These are phyloP conservation scores for Coracopsis vasa DNA, from an alignment of 2,113 vertebrate species.

Conservation along the genomic window DNA sequence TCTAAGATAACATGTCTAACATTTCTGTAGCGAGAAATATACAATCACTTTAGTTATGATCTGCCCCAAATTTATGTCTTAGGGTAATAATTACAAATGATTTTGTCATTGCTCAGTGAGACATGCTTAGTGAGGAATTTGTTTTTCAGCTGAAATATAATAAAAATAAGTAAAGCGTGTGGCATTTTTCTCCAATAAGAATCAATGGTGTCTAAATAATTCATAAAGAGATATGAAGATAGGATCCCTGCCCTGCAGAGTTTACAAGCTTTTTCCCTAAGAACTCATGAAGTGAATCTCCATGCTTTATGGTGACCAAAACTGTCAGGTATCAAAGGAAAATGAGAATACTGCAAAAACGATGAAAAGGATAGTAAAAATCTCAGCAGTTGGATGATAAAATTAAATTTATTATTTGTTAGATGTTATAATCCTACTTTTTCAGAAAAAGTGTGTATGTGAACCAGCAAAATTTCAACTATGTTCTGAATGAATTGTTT, in stretches of 20 bases:
- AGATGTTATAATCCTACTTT: neutral
- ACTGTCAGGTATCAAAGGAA: neutral
- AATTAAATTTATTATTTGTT: neutral
- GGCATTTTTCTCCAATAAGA: neutral
- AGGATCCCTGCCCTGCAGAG: neutral
- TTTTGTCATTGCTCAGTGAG: neutral
- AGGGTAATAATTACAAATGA: neutral
- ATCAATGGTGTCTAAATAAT: neutral
- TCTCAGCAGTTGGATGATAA: neutral
- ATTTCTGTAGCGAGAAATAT: neutral
- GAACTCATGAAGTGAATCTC: neutral
- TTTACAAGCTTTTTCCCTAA: neutral
- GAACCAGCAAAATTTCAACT: neutral
- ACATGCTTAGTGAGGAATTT: neutral
- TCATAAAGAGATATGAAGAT: neutral
- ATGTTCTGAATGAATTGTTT: neutral
- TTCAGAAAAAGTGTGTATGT: neutral
- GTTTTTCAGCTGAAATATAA: neutral
- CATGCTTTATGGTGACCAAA: neutral
- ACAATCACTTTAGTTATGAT: neutral
- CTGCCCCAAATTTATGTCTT: neutral
- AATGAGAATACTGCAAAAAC: neutral
- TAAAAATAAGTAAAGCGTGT: neutral
- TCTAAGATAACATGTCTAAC: neutral
- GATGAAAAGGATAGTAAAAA: neutral